Evolutionary conservation across 2,113 vertebrate species (phyloP).

Genomic region (Heteronetta atricapilla): DNA sequence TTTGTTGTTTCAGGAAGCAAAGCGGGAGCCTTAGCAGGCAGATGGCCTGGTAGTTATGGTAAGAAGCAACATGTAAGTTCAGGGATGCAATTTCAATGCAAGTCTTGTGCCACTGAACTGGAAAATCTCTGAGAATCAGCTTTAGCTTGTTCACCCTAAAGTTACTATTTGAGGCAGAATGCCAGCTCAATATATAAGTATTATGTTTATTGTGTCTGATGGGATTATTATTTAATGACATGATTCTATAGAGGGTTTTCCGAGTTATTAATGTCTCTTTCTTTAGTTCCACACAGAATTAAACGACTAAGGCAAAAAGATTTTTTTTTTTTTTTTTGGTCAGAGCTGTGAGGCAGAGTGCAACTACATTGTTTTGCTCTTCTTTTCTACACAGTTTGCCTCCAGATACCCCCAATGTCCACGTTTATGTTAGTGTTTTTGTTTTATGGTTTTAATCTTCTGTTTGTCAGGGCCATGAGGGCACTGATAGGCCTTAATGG

Average conservation of each 20-base stretch:
- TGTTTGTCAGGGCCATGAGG: background rate
- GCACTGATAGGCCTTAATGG: fast-evolving
- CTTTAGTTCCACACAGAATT: background rate
- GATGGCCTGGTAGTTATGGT: background rate
- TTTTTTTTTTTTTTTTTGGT: background rate
- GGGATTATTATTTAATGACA: background rate
- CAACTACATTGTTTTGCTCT: background rate
- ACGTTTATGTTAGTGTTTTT: background rate
- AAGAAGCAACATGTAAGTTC: background rate
- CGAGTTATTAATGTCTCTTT: background rate
- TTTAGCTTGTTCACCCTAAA: background rate
- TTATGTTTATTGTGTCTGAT: background rate
- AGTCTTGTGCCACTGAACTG: background rate
- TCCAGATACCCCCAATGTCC: background rate
- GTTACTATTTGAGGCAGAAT: background rate
- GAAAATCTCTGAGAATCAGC: background rate
- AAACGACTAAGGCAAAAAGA: background rate
- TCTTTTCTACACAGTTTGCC: background rate
- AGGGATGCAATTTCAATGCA: background rate
- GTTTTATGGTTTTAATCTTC: background rate
- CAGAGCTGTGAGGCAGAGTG: background rate
- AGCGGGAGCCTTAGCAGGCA: background rate
- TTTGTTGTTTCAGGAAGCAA: background rate
- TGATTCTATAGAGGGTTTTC: background rate
- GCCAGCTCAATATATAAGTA: background rate